Evolutionary conservation across 2,888 invertebrate genomes (phyloP), one percentile per base, ranked within the genome.

Genomic region (Colletes collaris): DNA sequence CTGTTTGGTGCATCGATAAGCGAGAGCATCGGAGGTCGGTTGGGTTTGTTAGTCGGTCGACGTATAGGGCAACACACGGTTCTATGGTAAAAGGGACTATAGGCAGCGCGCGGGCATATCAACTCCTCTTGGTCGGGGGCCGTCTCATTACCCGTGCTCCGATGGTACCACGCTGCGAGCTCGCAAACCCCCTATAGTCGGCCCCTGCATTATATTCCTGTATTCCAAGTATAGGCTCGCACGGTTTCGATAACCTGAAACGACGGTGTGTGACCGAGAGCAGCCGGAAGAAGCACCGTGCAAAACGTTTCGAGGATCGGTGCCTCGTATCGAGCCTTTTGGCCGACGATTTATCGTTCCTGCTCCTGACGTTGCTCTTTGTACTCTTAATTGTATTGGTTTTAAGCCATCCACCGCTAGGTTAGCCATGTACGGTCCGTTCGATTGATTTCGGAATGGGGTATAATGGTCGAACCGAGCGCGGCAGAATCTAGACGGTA

Each of bases 111-210:
- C 83, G 82, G 85, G 88, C 81, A 86, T 89, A 90, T 90, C 91
- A 87, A 89, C 89, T 90, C 86, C 91, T 91, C 92, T 92, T 93
- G 90, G 92, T 92, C 92, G 92, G 92, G 92, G 92, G 92, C 92
- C 92, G 92, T 91, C 92, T 93, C 92, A 93, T 93, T 92, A 92
- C 91, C 91, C 89, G 91, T 86, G 89, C 87, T 88, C 89, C 87
- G 88, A 87, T 84, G 91, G 91, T 92, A 90, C 90, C 92, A 92
- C 88, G 92, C 92, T 92, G 92, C 79, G 91, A 70, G 89, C 89
- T 89, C 89, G 90, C 89, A 86, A 89, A 84, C 88, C 89, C 86
- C 88, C 88, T 83, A 82, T 86, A 87, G 79, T 79, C 80, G 76
- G 70, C 60, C 86, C 83, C 84, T 27, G 83, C 84, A 87, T 88